phyloP scores from a whole-genome alignment of 2,888 invertebrate genomes.

The Rhaphigaster nebulosa region DNA sequence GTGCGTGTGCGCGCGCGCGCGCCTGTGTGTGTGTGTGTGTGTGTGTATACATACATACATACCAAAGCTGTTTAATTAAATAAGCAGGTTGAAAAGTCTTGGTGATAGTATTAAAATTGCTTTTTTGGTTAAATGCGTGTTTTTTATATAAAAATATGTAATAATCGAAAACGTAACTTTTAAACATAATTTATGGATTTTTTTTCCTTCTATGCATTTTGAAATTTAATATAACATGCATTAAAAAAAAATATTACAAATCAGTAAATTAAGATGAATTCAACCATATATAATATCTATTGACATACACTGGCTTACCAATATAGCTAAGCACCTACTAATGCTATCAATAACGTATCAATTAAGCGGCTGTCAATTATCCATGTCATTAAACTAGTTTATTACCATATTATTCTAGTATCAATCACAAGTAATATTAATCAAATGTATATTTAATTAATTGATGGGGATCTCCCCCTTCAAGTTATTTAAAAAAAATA shows the following conservation, averaged over 20 bases:
- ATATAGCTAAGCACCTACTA: background rate
- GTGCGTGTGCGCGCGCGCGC: no score
- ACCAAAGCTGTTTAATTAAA: no score
- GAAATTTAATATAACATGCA: background rate
- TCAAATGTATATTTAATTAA: background rate
- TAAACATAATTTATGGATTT: background rate
- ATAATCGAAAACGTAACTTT: no score
- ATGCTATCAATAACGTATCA: constrained; percentile 9
- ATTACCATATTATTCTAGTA: background rate
- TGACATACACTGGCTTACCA: background rate
- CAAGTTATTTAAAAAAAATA: background rate
- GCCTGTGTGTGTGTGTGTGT: no score
- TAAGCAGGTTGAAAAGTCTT: no score
- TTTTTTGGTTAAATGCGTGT: no score
- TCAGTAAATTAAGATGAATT: background rate
- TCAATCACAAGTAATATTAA: background rate
- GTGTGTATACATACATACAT: no score
- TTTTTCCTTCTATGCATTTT: background rate
- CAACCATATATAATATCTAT: background rate
- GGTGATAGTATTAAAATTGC: no score
- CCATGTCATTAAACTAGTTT: background rate
- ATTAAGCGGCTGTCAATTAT: background rate
- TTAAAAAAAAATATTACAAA: background rate
- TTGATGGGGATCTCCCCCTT: no score
- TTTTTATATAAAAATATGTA: no score